phyloP scores from a whole-genome alignment of 2,113 vertebrate genomes.

The Ranitomeya imitator region DNA sequence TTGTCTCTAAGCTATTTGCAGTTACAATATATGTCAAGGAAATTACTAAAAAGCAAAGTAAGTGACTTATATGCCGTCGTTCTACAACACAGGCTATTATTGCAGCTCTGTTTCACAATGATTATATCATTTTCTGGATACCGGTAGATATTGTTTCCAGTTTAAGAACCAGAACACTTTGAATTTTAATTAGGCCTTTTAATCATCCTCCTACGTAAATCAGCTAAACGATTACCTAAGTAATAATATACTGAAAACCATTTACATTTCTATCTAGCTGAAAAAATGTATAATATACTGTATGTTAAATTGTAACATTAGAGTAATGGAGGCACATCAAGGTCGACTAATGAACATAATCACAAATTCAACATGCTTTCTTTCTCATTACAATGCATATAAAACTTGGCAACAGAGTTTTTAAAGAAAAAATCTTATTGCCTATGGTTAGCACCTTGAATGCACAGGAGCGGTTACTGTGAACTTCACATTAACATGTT shows the following conservation, averaged over 20 bases:
- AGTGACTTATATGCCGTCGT: not conserved
- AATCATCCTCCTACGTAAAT: conserved; percentile 28
- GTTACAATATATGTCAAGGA: conserved; percentile 13
- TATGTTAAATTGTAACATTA: conserved; percentile 5
- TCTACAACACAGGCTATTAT: not conserved
- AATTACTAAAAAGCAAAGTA: conserved; percentile 12
- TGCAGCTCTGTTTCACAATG: conserved; percentile 1
- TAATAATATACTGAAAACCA: not conserved
- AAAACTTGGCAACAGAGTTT: not conserved
- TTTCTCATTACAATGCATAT: not conserved
- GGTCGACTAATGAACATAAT: not conserved
- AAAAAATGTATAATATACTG: not conserved
- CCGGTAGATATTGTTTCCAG: conserved; percentile 17
- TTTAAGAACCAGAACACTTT: not conserved
- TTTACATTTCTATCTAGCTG: not conserved
- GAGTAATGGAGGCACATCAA: not conserved
- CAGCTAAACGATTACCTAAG: conserved; percentile 2
- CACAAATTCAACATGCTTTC: not conserved
- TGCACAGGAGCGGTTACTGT: not conserved
- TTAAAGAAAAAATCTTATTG: not conserved
- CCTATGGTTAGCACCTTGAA: not conserved
- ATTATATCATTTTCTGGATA: conserved; percentile 27
- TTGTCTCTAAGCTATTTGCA: conserved; percentile 46
- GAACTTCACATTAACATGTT: too few species aligned
- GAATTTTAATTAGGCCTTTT: conserved; percentile 28